A percentile compares a stretch with the other conserved stretches of the same genome.
These are phyloP conservation scores for Neuroscelio doddi DNA, from an alignment of 2,888 invertebrate genomes.

Conservation along the genomic window DNA sequence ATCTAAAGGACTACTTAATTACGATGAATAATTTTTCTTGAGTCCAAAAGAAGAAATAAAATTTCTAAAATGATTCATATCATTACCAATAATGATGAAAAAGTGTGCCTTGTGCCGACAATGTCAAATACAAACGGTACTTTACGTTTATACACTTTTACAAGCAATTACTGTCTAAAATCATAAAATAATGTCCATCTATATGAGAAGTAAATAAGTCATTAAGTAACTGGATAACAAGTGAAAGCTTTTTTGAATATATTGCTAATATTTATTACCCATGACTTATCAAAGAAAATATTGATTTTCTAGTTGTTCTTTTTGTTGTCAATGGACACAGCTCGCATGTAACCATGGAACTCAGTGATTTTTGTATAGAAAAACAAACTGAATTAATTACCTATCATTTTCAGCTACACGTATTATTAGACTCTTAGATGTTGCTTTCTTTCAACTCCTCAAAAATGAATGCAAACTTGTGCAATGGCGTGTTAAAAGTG, in stretches of 20 bases:
- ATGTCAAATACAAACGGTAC: slow-evolving; percentile 35
- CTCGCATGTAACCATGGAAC: slow-evolving; percentile 58
- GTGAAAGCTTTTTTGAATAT: slow-evolving; percentile 64
- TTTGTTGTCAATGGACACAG: slow-evolving; percentile 67
- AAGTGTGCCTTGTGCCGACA: slow-evolving; percentile 36
- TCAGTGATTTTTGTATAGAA: neutral
- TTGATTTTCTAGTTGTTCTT: slow-evolving; percentile 59
- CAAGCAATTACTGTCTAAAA: slow-evolving; percentile 16
- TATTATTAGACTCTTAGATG: no score
- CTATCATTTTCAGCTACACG: no score
- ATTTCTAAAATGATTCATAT: slow-evolving; percentile 16
- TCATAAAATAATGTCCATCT: slow-evolving; percentile 46
- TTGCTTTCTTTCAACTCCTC: no score
- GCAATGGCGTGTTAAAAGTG: no score
- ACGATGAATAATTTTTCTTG: slow-evolving; percentile 47
- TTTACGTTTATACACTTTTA: slow-evolving; percentile 22
- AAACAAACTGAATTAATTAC: no score
- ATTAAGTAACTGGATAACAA: slow-evolving; percentile 69
- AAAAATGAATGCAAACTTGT: no score
- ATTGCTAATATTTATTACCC: slow-evolving; percentile 62
- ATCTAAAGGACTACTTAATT: no score
- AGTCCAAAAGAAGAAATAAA: slow-evolving; percentile 51
- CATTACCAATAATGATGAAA: slow-evolving; percentile 11
- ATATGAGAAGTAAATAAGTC: slow-evolving; percentile 64
- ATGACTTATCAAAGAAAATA: slow-evolving; percentile 57